phyloP scores from a whole-genome alignment of 2,888 invertebrate genomes.

The Monoplex corrugatus region DNA sequence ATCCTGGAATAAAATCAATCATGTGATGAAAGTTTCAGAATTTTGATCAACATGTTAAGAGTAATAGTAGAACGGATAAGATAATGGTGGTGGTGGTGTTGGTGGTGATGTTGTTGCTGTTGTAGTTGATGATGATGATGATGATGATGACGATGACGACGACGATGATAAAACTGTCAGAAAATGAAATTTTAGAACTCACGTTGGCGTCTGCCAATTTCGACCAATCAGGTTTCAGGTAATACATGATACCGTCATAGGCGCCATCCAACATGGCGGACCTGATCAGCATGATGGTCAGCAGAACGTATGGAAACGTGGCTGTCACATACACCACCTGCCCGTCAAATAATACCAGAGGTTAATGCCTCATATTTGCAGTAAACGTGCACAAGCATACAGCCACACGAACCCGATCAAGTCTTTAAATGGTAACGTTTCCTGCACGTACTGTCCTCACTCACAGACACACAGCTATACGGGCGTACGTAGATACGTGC shows the following conservation, averaged over 20 bases:
- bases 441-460: too few species aligned
- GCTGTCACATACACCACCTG: conserved; percentile 82
- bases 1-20: too few species aligned
- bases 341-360: too few species aligned
- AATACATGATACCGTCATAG: conserved; percentile 70
- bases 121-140: background rate
- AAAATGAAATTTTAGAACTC: conserved; percentile 58
- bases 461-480: too few species aligned
- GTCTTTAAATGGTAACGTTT: too few species aligned
- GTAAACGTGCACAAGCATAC: too few species aligned
- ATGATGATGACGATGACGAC: conserved; percentile 2
- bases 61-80: background rate
- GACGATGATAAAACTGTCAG: background rate
- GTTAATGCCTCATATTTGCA: too few species aligned
- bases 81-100: background rate
- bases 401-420: too few species aligned
- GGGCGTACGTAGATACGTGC: too few species aligned
- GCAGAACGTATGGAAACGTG: conserved; percentile 74
- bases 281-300: conserved; percentile 73
- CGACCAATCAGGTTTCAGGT: conserved; percentile 70
- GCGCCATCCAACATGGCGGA: conserved; percentile 73
- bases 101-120: background rate
- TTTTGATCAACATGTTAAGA: too few species aligned
- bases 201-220: conserved; percentile 69
- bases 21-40: too few species aligned